These are phyloP conservation scores for Drosophila basisetae DNA, from an alignment of 2,888 invertebrate species.

Conservation along the genomic window DNA sequence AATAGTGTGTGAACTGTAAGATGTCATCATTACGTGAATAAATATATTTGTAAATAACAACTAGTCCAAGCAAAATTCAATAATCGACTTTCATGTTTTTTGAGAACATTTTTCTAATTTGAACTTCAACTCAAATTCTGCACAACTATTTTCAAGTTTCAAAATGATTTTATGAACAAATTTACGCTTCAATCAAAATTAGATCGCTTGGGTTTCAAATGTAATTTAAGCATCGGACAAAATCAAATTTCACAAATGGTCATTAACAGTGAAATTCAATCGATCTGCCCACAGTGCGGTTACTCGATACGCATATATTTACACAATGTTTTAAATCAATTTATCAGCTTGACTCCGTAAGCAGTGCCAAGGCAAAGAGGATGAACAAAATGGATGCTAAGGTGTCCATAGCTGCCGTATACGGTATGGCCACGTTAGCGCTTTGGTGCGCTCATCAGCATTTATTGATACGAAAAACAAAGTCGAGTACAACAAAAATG, in stretches of 20 bases:
- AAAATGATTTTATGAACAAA: neutral
- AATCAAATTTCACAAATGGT: neutral
- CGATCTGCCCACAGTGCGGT: conserved; percentile 12
- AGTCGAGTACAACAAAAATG: conserved; percentile 44
- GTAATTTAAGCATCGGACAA: neutral
- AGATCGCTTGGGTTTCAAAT: neutral
- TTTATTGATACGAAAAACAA: conserved; percentile 61
- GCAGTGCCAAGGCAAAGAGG: neutral
- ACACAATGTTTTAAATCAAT: conserved; percentile 73
- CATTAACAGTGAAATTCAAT: neutral
- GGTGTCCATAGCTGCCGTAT: conserved; percentile 19
- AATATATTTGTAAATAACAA: neutral
- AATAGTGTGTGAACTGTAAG: neutral
- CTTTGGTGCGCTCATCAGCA: conserved; percentile 43
- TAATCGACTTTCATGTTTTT: neutral
- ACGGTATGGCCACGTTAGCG: conserved; percentile 4
- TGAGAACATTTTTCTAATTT: neutral
- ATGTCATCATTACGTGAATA: no score
- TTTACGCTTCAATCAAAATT: neutral
- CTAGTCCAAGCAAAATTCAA: neutral
- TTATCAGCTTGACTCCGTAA: conserved; percentile 62
- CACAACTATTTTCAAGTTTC: neutral
- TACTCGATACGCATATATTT: conserved; percentile 44
- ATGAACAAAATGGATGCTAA: neutral
- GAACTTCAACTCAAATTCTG: neutral